Percentiles rank a stretch among this genome's conserved stretches.
Conservation (phyloP, 2,113 vertebrate species). For the Aspiorhynchus laticeps region DNA sequence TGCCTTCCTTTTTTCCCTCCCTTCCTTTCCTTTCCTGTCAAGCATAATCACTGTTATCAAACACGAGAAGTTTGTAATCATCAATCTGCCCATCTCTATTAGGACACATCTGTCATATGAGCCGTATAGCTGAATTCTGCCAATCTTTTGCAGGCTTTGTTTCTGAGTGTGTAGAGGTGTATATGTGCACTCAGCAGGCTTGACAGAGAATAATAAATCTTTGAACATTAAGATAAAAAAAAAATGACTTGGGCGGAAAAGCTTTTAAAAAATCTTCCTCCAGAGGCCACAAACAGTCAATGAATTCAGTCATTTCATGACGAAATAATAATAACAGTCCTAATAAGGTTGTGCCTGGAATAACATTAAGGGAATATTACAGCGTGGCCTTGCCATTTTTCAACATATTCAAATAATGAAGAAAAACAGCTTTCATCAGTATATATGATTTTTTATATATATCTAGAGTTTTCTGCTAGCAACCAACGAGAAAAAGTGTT, state of each 20-base stretch:
- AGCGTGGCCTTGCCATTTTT: background rate
- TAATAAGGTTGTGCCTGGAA: background rate
- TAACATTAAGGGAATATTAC: background rate
- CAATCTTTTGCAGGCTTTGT: background rate
- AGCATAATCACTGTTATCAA: background rate
- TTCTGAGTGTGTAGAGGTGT: background rate
- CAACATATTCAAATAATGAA: background rate
- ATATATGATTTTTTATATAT: background rate
- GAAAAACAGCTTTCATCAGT: background rate
- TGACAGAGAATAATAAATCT: background rate
- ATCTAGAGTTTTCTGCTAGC: background rate
- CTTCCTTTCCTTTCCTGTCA: constrained; percentile 15
- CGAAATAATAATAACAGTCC: background rate
- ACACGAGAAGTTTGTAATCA: background rate
- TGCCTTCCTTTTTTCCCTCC: background rate
- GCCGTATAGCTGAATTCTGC: background rate
- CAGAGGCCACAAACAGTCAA: background rate
- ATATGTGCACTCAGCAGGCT: background rate
- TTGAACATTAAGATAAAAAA: background rate
- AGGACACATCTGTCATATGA: background rate
- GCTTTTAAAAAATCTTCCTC: background rate
- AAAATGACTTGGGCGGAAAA: background rate
- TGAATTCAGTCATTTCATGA: constrained; percentile 7
- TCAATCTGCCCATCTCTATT: constrained; percentile 9
- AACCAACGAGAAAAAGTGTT: background rate